Conservation (phyloP, 2,797 vertebrate genomes). For the Geotrypetes seraphini region DNA sequence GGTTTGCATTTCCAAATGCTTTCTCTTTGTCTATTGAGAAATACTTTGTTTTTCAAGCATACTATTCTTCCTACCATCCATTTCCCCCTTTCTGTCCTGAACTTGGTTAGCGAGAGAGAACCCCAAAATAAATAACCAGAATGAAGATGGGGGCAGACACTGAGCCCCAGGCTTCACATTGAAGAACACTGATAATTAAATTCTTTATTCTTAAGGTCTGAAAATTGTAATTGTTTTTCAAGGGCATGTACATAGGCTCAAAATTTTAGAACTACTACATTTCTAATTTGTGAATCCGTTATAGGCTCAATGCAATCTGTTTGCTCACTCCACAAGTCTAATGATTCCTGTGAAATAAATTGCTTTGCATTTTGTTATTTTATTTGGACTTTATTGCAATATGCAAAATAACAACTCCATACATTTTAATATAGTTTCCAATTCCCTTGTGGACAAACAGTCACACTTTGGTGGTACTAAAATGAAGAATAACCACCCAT, state of each 20-base stretch:
- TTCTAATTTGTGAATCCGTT: slow-evolving; percentile 6
- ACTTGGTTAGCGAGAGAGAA: not conserved
- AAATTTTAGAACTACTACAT: not conserved
- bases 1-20: too few species aligned
- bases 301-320: not conserved
- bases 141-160: too few species aligned
- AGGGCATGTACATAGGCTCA: fast-evolving
- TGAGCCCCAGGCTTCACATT: too few species aligned
- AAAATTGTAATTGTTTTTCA: not conserved
- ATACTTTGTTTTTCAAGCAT: too few species aligned
- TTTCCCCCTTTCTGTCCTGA: too few species aligned
- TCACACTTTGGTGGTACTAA: slow-evolving; percentile 7
- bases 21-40: too few species aligned
- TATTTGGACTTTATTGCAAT: not conserved
- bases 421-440: slow-evolving; percentile 15
- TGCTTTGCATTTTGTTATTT: slow-evolving; percentile 4
- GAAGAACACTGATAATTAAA: not conserved
- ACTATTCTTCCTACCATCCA: too few species aligned
- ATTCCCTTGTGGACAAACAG: slow-evolving; percentile 4
- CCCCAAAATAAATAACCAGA: too few species aligned
- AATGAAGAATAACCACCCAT: slow-evolving; percentile 12
- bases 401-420: slow-evolving; percentile 10
- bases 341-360: slow-evolving; percentile 6
- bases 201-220: not conserved
- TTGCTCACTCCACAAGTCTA: not conserved